Conservation (phyloP, 2,113 vertebrate genomes). For the Paramisgurnus dabryanus region DNA sequence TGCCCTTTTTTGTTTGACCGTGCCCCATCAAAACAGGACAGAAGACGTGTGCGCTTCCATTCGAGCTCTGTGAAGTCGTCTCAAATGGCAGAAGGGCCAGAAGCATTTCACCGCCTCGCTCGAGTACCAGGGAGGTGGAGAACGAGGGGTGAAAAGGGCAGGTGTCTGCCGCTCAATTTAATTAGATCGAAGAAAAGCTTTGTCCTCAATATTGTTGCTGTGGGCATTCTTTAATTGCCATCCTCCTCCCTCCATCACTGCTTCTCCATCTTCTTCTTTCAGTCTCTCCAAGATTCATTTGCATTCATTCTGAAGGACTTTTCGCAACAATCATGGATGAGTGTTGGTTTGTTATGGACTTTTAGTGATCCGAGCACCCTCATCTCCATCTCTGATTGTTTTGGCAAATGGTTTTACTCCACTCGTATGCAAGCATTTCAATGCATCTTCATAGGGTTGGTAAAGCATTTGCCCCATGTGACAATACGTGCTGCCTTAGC, state of each 20-base stretch:
- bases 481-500: constrained; percentile 14
- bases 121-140: constrained; percentile 58
- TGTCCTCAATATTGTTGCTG: constrained; percentile 77
- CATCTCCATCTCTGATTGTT: constrained; percentile 2
- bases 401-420: neutral
- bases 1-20: neutral
- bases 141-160: constrained; percentile 76
- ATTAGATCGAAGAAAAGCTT: constrained; percentile 77
- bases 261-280: constrained; percentile 7
- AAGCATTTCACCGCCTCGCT: constrained; percentile 46
- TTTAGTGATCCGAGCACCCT: constrained; percentile 18
- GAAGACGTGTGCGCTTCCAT: neutral
- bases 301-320: constrained; percentile 65
- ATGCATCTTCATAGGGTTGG: neutral
- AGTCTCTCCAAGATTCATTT: constrained; percentile 68
- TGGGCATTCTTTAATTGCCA: constrained; percentile 81
- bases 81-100: constrained; percentile 39
- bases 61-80: constrained; percentile 16
- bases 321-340: constrained; percentile 47
- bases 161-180: constrained; percentile 77
- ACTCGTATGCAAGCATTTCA: constrained; percentile 1
- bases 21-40: neutral
- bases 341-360: constrained; percentile 10
- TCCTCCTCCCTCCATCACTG: constrained; percentile 52
- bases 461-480: constrained; percentile 1